Evolutionary conservation across 2,888 invertebrate genomes (phyloP).

Genomic region (Archips xylosteana): DNA sequence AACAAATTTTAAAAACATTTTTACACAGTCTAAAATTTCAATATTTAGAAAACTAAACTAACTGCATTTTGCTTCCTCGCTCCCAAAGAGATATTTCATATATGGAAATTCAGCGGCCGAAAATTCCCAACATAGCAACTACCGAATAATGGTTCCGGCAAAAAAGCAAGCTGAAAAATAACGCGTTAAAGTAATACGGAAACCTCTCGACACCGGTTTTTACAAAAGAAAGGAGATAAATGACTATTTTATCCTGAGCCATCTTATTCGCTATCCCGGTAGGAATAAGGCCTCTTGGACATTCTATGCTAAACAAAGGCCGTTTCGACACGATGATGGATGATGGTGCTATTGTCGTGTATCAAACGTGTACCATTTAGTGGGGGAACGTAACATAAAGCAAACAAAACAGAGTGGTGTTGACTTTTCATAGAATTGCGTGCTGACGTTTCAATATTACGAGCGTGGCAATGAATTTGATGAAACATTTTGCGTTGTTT

Average conservation of each 20-base stretch:
- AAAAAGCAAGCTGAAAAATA: constrained; percentile 45
- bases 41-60: neutral
- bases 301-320: constrained; percentile 63
- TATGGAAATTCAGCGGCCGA: neutral
- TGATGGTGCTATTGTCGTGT: constrained; percentile 55
- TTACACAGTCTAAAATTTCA: neutral
- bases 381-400: constrained; percentile 34
- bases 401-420: constrained; percentile 31
- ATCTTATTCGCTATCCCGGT: constrained; percentile 56
- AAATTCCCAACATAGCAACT: constrained; percentile 17
- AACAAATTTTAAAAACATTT: too few species aligned
- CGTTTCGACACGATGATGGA: constrained; percentile 63
- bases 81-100: neutral
- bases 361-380: constrained; percentile 50
- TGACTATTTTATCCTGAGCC: constrained; percentile 58
- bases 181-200: constrained; percentile 45
- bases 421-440: constrained; percentile 18
- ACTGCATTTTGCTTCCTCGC: neutral
- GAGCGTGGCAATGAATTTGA: neutral
- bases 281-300: constrained; percentile 56
- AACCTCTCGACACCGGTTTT: constrained; percentile 48
- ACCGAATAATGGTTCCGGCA: constrained; percentile 28
- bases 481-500: neutral
- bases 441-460: constrained; percentile 24
- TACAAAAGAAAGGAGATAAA: constrained; percentile 58